Conservation (phyloP, 64 coral and sea anemone species). For the Dendronephthya gigantea region DNA sequence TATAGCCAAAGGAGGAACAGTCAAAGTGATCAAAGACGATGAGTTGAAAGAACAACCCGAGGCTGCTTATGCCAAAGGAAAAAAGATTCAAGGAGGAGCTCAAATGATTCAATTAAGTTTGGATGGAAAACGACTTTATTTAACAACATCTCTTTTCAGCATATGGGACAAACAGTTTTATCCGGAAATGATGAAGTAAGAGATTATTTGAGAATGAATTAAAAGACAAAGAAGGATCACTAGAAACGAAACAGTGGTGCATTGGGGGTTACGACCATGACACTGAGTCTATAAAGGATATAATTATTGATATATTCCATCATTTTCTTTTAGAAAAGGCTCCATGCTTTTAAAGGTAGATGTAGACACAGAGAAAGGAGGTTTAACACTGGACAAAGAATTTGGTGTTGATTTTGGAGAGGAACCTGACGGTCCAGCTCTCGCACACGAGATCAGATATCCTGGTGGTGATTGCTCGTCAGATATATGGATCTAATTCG, state of each 20-base stretch:
- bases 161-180: conserved; percentile 98
- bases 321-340: conserved; percentile 54
- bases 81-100: conserved; percentile 79
- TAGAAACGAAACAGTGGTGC: neutral
- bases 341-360: conserved; percentile 81
- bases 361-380: conserved; percentile 67
- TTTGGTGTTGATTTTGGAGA: conserved; percentile 94
- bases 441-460: conserved; percentile 91
- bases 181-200: conserved; percentile 32
- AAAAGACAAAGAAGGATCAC: neutral
- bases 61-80: conserved; percentile 65
- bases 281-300: neutral
- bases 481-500: conserved; percentile 64
- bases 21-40: conserved; percentile 46
- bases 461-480: conserved; percentile 92
- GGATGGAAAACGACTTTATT: conserved; percentile 88
- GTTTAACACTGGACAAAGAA: conserved; percentile 71
- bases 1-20: conserved; percentile 59
- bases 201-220: neutral
- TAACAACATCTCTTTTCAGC: conserved; percentile 84
- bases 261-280: neutral
- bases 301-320: neutral
- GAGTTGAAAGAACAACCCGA: neutral
- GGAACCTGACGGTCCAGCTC: conserved; percentile 67
- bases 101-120: conserved; percentile 92